phyloP scores from a whole-genome alignment of 2,113 vertebrate genomes.

The Barnardius zonarius region DNA sequence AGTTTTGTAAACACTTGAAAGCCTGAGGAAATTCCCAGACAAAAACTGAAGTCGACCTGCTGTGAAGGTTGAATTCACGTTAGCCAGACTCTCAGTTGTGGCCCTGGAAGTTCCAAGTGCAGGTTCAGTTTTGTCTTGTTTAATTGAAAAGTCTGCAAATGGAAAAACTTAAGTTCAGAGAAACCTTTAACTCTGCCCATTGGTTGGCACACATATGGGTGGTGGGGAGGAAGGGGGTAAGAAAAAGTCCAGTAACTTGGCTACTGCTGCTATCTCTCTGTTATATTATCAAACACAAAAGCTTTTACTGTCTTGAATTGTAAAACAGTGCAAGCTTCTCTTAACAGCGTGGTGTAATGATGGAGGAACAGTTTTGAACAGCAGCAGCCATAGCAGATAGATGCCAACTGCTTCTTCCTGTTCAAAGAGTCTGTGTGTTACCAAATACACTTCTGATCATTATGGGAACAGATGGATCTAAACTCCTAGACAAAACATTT shows the following conservation, averaged over 20 bases:
- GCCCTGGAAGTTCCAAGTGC: neutral
- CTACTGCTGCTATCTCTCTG: neutral
- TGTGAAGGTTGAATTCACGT: neutral
- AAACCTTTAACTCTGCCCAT: neutral
- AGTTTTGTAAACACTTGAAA: neutral
- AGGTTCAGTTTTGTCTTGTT: neutral
- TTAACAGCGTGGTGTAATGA: neutral
- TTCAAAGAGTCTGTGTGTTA: slow-evolving; percentile 7
- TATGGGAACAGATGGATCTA: slow-evolving; percentile 29
- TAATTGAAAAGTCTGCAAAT: neutral
- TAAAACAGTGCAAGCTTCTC: neutral
- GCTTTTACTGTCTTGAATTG: slow-evolving; percentile 11
- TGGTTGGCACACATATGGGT: neutral
- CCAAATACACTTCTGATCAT: neutral
- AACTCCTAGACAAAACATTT: slow-evolving; percentile 35
- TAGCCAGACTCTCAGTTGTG: neutral
- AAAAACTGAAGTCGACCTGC: neutral
- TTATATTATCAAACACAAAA: neutral
- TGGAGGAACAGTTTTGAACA: slow-evolving; percentile 13
- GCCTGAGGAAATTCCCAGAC: slow-evolving; percentile 32
- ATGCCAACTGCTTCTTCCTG: slow-evolving; percentile 35
- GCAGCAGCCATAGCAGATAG: neutral
- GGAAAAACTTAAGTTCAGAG: neutral
- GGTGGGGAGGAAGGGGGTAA: neutral
- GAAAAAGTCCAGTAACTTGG: neutral